Evolutionary conservation across 2,113 vertebrate genomes (phyloP), one percentile per base, ranked within the genome.

Genomic region (Etheostoma cragini): DNA sequence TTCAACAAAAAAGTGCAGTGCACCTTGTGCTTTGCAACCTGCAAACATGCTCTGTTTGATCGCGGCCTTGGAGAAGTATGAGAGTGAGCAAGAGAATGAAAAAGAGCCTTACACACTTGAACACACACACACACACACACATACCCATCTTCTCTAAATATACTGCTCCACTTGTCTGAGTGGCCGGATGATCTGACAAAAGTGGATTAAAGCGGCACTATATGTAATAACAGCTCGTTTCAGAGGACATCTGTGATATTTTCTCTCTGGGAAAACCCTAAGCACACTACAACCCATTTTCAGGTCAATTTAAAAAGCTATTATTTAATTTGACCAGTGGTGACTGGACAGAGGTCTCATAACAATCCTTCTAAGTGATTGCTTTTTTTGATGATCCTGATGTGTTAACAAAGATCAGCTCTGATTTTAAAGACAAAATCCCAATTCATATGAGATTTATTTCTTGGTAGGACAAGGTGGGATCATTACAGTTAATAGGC

Each of bases 151-250:
- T 53, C 76, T 76, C 66, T 66, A 72, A 72, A 78, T 63, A 60
- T 75, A 72, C 67, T 78, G 67, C 61, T 74, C 5, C 52, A 58
- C 75, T 80, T 61, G 69, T 78, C 78, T 70, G 56, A 78, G 69
- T 80, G 82, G 66, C n/a, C 12, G 35, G 72, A 72, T 56, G 52
- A 81, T 72, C 67, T 45, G 68, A 78, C 77, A 80, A 78, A 71
- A 82, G 73, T 83, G 66, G 84, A 90, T 83, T 85, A 82, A 84
- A 91, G 52, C 66, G 35, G 75, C 73, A 78, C 82, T 89, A 72
- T 78, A 86, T 90, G 82, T 82, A 84, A 91, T 87, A 85, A 77
- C 54, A 68, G 79, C 63, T 72, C 68, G 71, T 84, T 87, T 83
- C 72, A 83, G 64, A 84, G 80, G 79, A 84, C 78, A 72, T 61